Evolutionary conservation across 2,113 vertebrate species (phyloP), one percentile per base, ranked within the genome.

Genomic region (Pluvianellus socialis): DNA sequence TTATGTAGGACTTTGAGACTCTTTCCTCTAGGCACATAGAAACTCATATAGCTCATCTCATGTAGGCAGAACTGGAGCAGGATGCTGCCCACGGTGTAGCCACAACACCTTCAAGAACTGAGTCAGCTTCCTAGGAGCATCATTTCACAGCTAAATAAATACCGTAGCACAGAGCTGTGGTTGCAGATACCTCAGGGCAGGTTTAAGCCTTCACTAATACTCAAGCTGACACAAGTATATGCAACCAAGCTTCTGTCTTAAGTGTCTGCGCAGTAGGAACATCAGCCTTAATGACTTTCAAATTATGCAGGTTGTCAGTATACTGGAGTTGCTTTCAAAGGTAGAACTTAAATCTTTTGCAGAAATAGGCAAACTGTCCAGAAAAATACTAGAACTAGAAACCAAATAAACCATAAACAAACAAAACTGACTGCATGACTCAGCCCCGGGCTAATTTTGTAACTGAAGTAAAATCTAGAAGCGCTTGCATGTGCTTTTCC

Each of bases 111-210:
- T 61, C 56, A 87, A 65, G 56, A 96, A 91, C 84, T 40, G 56
- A 96, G 65, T 94, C 89, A 94, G 52, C 61, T 95, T 91, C 84
- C 81, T 87, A 44, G 35, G 70, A 91, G 70, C 87, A 91, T 52
- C 40, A 65, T 75, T 93, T 87, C 87, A 91, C 77, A 88, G 95
- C 84, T 87, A 82, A 81, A 89, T 77, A 80, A 95, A 91, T 63
- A 65, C 61, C 73, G 27, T 1, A 65, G 61, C 80, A 82, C 61
- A n/a, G 11, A 92, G 81, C 76, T 82, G 56, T 52, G 53, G 44
- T 20, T 89, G 35, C 21, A 35, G 5, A 32, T 65, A 77, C 65
- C 76, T 77, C 23, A 3, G 47, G 91, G 75, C 63, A 88, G 68
- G 50, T 91, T 84, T 68, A 65, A 90, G 44, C 70, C 49, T 92